Percentiles rank a stretch among this genome's conserved stretches.
phyloP scores from a whole-genome alignment of 1,140 invertebrate species.

The Marisa cornuarietis region DNA sequence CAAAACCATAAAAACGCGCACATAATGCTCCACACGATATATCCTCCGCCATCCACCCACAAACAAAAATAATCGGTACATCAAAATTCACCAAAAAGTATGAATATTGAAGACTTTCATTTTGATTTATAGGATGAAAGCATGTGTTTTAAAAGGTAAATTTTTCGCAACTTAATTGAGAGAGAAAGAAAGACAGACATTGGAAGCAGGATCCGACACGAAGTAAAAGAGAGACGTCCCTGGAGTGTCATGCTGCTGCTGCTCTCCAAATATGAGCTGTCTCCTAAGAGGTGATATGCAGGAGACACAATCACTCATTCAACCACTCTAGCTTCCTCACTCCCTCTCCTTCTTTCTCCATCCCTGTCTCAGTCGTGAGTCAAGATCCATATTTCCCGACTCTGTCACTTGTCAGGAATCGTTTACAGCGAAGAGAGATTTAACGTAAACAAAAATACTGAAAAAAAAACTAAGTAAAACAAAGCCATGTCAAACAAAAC shows the following conservation, averaged over 20 bases:
- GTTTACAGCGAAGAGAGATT: neutral
- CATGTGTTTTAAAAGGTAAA: too few species aligned
- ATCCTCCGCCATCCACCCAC: neutral
- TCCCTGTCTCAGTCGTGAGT: neutral
- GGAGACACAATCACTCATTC: neutral
- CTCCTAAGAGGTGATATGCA: too few species aligned
- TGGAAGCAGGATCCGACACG: constrained; percentile 6
- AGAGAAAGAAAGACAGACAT: constrained; percentile 13
- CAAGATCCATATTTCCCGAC: too few species aligned
- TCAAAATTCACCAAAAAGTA: neutral
- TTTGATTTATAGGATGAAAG: too few species aligned
- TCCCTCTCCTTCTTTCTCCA: neutral
- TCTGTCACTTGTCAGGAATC: too few species aligned
- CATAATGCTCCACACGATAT: neutral
- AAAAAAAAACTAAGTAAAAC: neutral
- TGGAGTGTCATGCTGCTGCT: neutral
- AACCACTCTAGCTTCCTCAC: neutral
- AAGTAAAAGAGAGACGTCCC: neutral
- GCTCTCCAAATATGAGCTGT: too few species aligned
- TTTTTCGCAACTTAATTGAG: neutral
- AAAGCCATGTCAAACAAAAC: neutral
- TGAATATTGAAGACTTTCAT: too few species aligned
- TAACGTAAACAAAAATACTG: neutral
- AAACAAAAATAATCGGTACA: neutral
- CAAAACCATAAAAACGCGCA: neutral